These are phyloP conservation scores for Ophion slaviceki DNA, from an alignment of 2,888 invertebrate species.

Conservation along the genomic window DNA sequence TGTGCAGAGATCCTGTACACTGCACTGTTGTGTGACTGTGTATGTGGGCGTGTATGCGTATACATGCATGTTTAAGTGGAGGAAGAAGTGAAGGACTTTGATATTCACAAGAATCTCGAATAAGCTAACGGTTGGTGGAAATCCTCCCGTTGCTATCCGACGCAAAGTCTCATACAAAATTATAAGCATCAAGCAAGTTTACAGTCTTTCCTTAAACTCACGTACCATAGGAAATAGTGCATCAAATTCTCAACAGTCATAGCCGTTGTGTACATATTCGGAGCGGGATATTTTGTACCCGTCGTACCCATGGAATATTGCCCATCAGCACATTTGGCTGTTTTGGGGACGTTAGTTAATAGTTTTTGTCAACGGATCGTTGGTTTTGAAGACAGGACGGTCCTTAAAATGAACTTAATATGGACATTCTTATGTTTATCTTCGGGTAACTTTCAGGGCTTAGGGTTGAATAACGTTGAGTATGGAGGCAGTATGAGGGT, in stretches of 20 bases:
- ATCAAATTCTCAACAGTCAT: not conserved
- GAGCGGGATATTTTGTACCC: not conserved
- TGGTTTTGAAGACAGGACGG: too few species aligned
- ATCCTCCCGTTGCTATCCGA: slow-evolving; percentile 54
- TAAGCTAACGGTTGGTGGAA: slow-evolving; percentile 62
- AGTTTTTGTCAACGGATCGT: too few species aligned
- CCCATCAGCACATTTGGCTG: not conserved
- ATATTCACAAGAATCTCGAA: slow-evolving; percentile 65
- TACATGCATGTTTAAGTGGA: slow-evolving; percentile 19
- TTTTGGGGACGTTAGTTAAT: too few species aligned
- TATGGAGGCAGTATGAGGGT: too few species aligned
- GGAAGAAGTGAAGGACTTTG: slow-evolving; percentile 47
- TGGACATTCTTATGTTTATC: too few species aligned
- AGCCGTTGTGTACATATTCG: not conserved
- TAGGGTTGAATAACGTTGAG: too few species aligned
- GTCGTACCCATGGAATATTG: not conserved
- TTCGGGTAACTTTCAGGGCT: too few species aligned
- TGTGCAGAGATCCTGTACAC: slow-evolving; percentile 31
- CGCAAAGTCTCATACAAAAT: slow-evolving; percentile 60
- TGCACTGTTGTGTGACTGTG: slow-evolving; percentile 13
- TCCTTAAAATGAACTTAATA: too few species aligned
- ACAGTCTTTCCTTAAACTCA: slow-evolving; percentile 3
- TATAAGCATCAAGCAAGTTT: slow-evolving; percentile 44
- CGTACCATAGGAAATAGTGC: slow-evolving; percentile 19
- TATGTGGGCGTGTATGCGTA: not conserved